phyloP scores from a whole-genome alignment of 2,888 invertebrate genomes.

The Sinelater perroti region DNA sequence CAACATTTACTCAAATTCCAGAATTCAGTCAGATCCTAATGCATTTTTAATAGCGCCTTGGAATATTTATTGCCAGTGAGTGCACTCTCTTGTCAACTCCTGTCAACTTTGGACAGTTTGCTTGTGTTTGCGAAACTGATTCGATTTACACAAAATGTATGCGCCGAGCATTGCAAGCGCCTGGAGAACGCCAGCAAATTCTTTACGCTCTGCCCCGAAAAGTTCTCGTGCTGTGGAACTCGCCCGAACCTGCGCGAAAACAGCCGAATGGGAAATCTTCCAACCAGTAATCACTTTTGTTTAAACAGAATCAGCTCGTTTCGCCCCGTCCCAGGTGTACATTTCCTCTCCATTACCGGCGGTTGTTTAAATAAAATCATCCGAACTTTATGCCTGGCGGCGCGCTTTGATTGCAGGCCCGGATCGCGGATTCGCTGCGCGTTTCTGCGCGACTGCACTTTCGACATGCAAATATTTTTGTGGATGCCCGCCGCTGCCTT shows the following conservation, averaged over 20 bases:
- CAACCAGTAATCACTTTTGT: slow-evolving; percentile 20
- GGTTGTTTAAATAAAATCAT: slow-evolving; percentile 10
- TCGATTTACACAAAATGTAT: no score
- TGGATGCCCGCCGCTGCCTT: no score
- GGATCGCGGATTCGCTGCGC: no score
- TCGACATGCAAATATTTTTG: no score
- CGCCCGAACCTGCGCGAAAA: slow-evolving; percentile 12
- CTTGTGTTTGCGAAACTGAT: no score
- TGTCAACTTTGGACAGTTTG: not conserved
- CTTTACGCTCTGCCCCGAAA: slow-evolving; percentile 6
- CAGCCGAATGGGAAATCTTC: slow-evolving; percentile 17
- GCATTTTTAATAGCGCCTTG: slow-evolving; percentile 6
- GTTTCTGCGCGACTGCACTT: no score
- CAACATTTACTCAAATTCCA: not conserved
- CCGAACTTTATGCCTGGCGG: no score
- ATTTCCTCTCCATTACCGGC: slow-evolving; percentile 16
- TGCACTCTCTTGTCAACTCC: not conserved
- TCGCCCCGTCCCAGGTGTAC: slow-evolving; percentile 21
- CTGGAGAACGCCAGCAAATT: no score
- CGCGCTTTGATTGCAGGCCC: no score
- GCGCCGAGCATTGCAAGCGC: no score
- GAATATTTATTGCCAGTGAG: not conserved
- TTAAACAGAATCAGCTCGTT: slow-evolving; percentile 19
- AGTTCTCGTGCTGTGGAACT: no score
- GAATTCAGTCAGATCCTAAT: slow-evolving; percentile 6